phyloP scores from a whole-genome alignment of 2,797 vertebrate species.

The Parotocinclus haroldoi region DNA sequence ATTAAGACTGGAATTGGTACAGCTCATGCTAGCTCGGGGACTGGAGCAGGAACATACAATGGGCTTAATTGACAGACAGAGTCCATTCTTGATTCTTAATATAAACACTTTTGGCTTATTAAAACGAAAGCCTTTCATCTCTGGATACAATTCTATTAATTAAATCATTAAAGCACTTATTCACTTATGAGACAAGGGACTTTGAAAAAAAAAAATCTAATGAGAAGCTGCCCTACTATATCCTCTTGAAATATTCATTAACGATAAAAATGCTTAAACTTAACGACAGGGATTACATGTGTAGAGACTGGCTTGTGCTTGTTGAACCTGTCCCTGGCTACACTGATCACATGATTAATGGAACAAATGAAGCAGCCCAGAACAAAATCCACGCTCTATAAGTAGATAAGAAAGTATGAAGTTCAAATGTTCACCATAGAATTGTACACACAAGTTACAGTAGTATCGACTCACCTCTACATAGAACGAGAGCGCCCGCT shows the following conservation, averaged over 20 bases:
- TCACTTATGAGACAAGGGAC: slow-evolving; percentile 70
- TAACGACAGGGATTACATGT: slow-evolving; percentile 79
- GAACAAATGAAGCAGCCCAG: neutral
- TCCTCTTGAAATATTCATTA: slow-evolving; percentile 80
- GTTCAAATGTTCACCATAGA: neutral
- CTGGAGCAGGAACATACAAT: slow-evolving; percentile 62
- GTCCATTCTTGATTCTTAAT: slow-evolving; percentile 62
- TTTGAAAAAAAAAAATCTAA: slow-evolving; percentile 60
- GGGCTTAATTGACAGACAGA: slow-evolving; percentile 68
- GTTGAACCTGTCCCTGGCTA: slow-evolving; percentile 58
- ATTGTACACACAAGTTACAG: neutral
- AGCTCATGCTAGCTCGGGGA: slow-evolving; percentile 64
- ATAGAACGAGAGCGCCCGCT: slow-evolving; percentile 18
- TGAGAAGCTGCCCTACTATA: slow-evolving; percentile 66
- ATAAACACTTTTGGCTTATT: slow-evolving; percentile 70
- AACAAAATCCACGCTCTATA: neutral
- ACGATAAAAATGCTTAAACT: slow-evolving; percentile 64
- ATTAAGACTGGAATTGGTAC: slow-evolving; percentile 71
- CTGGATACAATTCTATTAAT: slow-evolving; percentile 81
- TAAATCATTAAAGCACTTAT: slow-evolving; percentile 77
- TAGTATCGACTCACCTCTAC: slow-evolving; percentile 9
- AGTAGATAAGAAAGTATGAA: neutral
- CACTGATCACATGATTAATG: slow-evolving; percentile 63
- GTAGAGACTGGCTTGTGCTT: slow-evolving; percentile 66
- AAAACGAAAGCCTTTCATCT: slow-evolving; percentile 76